Evolutionary conservation across 2,797 vertebrate species (phyloP), one percentile per base, ranked within the genome.

Genomic region (Xiphophorus birchmanni): DNA sequence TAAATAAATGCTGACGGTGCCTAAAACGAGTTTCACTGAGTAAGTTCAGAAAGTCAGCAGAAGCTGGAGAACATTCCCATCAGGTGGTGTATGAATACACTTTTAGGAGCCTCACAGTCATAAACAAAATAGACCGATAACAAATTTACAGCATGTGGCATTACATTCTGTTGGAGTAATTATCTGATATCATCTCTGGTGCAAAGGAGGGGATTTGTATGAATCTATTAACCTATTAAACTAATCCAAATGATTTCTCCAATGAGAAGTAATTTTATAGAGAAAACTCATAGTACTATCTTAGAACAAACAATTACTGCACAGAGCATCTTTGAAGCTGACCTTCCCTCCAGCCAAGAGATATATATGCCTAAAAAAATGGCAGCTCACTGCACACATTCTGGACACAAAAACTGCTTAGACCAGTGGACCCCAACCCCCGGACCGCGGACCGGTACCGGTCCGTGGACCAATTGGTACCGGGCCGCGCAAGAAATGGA

Each of bases 1-100:
- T 91, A 91, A 91, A 87, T 76, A 87, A 90, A 84, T 10, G 88
- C 92, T 93, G 90, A 94, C 79, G 32, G n/a, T 0, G 2, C 71
- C 40, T 50, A 44, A 48, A 3, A 1, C 45, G 7, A 9, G 6
- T 82, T 84, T 78, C 74, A 56, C 73, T 80, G 40, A 47, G 54
- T 12, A 63, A 5, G 40, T 3, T 50, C 73, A 79, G 82, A 65
- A 75, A 82, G 80, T 93, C 87, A 87, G 85, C 88, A 87, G 40
- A 80, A 79, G 40, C 63, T 18, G 37, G 13, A 72, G 47, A 4
- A 42, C 73, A 74, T 91, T 91, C 85, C 81, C 81, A 90, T 86
- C 85, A 82, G 80, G 84, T 83, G 77, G 63, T 79, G 76, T 88
- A 87, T 82, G 84, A 89, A 83, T 54, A 3, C 52, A 23, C 23